Evolutionary conservation across 2,113 vertebrate genomes (phyloP), one percentile per base, ranked within the genome.

Genomic region (Paramisgurnus dabryanus): DNA sequence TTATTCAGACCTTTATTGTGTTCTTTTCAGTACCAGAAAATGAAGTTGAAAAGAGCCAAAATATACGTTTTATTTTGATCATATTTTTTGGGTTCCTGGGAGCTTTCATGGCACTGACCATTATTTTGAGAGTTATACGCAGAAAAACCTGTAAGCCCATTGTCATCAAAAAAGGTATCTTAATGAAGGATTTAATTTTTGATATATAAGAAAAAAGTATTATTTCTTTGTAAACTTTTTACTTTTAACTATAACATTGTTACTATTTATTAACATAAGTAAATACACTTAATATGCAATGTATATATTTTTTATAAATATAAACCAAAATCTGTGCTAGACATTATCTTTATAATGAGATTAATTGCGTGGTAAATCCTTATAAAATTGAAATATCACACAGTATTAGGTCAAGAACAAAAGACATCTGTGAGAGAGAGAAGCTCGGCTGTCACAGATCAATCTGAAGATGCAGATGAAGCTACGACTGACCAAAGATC

Each of bases 51-150:
- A 57, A 73, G 10, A 80, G 58, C 43, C 55, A 64, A 68, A 82
- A 75, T 22, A 50, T 85, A 7, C 80, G 75, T 57, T 53, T 85
- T 15, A 83, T 86, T 79, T 49, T 87, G 69, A 81, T 85, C 5
- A 65, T 82, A 60, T 47, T 86, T 18, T 82, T 86, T 34, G 63
- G 83, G 40, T 78, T 87, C 67, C 58, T 87, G 73, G 80, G 71
- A 40, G 76, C 82, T 67, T 76, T 84, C 69, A 72, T 61, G 6
- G 60, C 68, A 13, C 65, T 87, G 65, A 80, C 82, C 22, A 66
- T 87, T 40, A 80, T 86, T 22, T 70, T 88, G 47, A 81, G 77
- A 66, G 64, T 86, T n/a, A 78, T 89, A 47, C 81, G 82, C 47
- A 86, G 79, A 78, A 87, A 82, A 78, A 66, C 72, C 72, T 86